Evolutionary conservation across 2,797 vertebrate genomes (phyloP).

Genomic region (Huso huso): DNA sequence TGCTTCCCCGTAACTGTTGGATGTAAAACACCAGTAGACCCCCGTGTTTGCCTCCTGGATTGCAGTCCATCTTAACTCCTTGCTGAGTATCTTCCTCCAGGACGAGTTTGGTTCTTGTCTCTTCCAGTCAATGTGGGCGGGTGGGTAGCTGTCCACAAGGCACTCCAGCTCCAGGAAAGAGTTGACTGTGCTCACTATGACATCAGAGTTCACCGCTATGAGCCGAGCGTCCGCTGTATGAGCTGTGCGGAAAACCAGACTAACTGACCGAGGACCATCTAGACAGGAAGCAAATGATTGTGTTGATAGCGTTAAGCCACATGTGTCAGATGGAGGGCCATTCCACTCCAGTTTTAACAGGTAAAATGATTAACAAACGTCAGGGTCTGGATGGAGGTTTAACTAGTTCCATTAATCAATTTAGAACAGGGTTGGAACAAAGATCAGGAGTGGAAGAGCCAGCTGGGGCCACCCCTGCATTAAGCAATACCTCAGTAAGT

Average conservation of each 20-base stretch:
- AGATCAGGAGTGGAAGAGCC: too few species aligned
- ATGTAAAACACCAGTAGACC: constrained; percentile 27
- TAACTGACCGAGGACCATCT: constrained; percentile 18
- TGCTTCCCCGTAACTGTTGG: constrained; percentile 14
- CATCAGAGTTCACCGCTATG: constrained; percentile 1
- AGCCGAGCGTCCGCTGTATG: constrained; percentile 5
- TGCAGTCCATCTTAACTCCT: constrained; percentile 10
- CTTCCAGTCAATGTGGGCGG: constrained; percentile 23
- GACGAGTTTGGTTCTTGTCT: constrained; percentile 12
- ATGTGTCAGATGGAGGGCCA: too few species aligned
- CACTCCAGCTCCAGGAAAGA: constrained; percentile 27
- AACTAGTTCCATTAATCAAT: too few species aligned
- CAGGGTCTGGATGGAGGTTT: too few species aligned
- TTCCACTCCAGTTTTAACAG: too few species aligned
- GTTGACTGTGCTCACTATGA: constrained; percentile 22
- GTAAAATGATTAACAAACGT: too few species aligned
- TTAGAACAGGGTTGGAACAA: too few species aligned
- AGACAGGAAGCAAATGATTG: not conserved
- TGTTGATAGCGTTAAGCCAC: not conserved
- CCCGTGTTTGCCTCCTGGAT: constrained; percentile 25
- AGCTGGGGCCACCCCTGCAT: too few species aligned
- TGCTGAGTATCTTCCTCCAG: constrained; percentile 7
- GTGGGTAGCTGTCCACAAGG: constrained; percentile 10
- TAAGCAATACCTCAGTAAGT: too few species aligned
- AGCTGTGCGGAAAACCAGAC: constrained; percentile 17